Conservation (phyloP, 2,797 vertebrate species). For the Mastacembelus armatus region DNA sequence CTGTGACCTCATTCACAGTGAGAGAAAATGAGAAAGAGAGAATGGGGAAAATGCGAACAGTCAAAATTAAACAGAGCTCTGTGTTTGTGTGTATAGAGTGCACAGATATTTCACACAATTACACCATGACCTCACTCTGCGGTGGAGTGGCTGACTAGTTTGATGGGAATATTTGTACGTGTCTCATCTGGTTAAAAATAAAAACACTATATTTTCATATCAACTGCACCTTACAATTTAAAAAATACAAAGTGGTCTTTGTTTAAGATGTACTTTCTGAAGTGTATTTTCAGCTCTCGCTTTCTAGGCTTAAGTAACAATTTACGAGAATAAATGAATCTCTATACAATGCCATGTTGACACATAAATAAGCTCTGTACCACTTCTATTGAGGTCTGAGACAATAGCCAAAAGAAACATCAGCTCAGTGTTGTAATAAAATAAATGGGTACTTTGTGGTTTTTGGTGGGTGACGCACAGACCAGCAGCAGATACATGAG, state of each 20-base stretch:
- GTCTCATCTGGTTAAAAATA: conserved; percentile 36
- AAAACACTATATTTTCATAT: not conserved
- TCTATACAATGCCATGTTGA: not conserved
- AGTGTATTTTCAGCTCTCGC: not conserved
- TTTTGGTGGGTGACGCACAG: conserved; percentile 36
- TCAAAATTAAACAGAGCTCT: conserved; percentile 31
- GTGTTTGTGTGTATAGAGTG: not conserved
- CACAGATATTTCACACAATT: conserved; percentile 25
- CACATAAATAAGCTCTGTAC: conserved; percentile 7
- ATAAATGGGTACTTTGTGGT: conserved; percentile 14
- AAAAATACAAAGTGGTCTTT: not conserved
- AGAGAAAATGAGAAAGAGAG: conserved; percentile 29
- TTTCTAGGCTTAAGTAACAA: not conserved
- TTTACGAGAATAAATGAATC: too few relatives aligned
- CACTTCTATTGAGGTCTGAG: conserved; percentile 26
- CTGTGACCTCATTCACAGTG: conserved; percentile 73
- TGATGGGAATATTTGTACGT: conserved; percentile 18
- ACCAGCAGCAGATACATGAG: conserved; percentile 18
- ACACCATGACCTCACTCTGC: conserved; percentile 54
- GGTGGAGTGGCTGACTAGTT: not conserved
- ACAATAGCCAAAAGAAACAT: conserved; percentile 25
- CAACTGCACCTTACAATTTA: not conserved
- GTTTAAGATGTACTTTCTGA: not conserved
- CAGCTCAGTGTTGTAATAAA: conserved; percentile 1
- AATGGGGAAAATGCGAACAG: conserved; percentile 41